phyloP scores from a whole-genome alignment of 2,113 vertebrate species.

The Lipophrys pholis region DNA sequence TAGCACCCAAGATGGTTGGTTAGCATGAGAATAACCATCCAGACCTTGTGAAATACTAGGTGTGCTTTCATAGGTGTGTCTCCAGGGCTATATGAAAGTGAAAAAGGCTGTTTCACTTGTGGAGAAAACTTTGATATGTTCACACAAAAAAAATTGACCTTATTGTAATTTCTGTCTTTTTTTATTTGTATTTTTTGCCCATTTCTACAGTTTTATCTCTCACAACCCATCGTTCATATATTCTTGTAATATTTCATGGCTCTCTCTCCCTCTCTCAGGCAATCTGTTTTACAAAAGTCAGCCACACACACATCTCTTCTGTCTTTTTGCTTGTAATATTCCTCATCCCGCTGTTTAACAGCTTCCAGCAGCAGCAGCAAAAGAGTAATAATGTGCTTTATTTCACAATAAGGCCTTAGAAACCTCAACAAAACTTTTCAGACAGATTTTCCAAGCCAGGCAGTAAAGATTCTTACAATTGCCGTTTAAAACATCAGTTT shows the following conservation, averaged over 20 bases:
- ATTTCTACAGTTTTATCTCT: not conserved
- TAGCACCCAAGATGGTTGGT: conserved; percentile 22
- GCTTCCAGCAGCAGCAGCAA: conserved; percentile 2
- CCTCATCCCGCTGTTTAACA: conserved; percentile 2
- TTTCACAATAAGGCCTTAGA: conserved; percentile 28
- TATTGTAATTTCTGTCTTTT: not conserved
- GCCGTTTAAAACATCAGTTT: conserved; percentile 44
- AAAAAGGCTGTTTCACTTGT: conserved; percentile 5
- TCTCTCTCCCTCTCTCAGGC: not conserved
- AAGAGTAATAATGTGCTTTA: conserved; percentile 19
- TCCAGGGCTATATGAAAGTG: not conserved
- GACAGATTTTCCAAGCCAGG: conserved; percentile 46
- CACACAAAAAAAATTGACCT: not conserved
- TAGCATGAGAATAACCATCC: conserved; percentile 17
- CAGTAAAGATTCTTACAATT: conserved; percentile 43
- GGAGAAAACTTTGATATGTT: not conserved
- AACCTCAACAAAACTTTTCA: conserved; percentile 20
- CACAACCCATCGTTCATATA: not conserved
- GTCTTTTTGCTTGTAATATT: conserved; percentile 4
- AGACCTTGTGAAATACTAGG: conserved; percentile 15
- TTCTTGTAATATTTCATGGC: not conserved
- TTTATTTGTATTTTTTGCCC: conserved; percentile 1
- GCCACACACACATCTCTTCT: not conserved
- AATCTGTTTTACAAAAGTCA: not conserved
- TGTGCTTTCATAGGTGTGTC: conserved; percentile 9